Conservation (phyloP, 1,140 invertebrate genomes). For the Drosophila quadrilineata region DNA sequence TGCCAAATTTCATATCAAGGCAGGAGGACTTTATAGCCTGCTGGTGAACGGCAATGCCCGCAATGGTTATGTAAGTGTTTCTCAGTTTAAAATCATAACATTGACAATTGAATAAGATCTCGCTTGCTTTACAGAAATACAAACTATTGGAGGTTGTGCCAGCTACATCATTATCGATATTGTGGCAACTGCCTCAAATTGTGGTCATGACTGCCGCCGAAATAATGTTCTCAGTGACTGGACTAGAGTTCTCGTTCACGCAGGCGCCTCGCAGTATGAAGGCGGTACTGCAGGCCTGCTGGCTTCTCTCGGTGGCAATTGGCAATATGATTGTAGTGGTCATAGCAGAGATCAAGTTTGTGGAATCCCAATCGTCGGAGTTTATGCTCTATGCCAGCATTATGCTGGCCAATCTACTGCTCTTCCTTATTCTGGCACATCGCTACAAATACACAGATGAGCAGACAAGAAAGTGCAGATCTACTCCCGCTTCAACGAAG, state of each 20-base stretch:
- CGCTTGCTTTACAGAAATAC: constrained; percentile 6
- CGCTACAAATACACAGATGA: constrained; percentile 86
- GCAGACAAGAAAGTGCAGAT: constrained; percentile 4
- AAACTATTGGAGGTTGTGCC: constrained; percentile 82
- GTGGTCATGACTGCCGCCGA: constrained; percentile 92
- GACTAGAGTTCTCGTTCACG: constrained; percentile 95
- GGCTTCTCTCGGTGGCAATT: constrained; percentile 93
- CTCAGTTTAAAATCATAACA: not conserved
- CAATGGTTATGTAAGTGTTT: constrained; percentile 75
- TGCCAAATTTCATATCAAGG: constrained; percentile 73
- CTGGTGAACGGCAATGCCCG: constrained; percentile 84
- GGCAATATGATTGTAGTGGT: constrained; percentile 91
- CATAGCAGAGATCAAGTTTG: constrained; percentile 84
- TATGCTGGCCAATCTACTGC: constrained; percentile 90
- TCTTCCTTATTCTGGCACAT: constrained; percentile 90
- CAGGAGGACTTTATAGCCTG: constrained; percentile 85
- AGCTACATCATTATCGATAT: constrained; percentile 88
- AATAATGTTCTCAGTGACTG: constrained; percentile 95
- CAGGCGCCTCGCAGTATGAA: constrained; percentile 96
- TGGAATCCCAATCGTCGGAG: constrained; percentile 84
- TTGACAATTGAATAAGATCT: not conserved
- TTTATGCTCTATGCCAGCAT: constrained; percentile 93
- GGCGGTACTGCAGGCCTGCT: constrained; percentile 93
- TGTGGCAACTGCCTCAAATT: constrained; percentile 94
- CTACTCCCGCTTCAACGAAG: no score